Evolutionary conservation across 1,140 invertebrate genomes (phyloP), one percentile per base, ranked within the genome.

Genomic region (Psilanteris sp.): DNA sequence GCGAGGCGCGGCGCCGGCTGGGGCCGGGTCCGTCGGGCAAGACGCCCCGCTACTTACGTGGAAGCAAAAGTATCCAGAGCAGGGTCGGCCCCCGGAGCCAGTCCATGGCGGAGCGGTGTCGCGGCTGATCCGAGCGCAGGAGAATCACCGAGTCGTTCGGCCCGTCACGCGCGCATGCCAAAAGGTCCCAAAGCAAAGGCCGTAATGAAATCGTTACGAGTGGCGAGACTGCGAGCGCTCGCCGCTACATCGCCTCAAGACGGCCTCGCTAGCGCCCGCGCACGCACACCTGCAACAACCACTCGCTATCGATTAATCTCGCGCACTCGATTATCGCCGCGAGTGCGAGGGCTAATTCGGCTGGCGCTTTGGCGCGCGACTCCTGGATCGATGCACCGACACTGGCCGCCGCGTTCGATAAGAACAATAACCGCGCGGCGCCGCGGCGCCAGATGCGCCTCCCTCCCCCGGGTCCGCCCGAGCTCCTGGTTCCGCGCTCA

Each of bases 351-450:
- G 61, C 54, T 67, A 67, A 67, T 66, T 74, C 61, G 44, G 44
- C 9, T 37, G 36, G 50, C 64, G 41, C 41, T 64, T 64, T 59
- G 61, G 43, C 37, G 22, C 54, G 50, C 59, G 61, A 50, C 52
- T 66, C 59, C 37, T 52, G 71, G 71, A 74, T 74, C 71, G 61
- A 74, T 74, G 52, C 61, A 57, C 61, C 44, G 43, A 57, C 70
- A 73, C 70, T 66, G 59, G 59, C 52, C 71, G 44, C 71, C 52
- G 46, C 59, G 61, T 57, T 62, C 46, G 20, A 27, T 44, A 46
- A 46, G 39, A 55, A 46, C 13, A 32, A 32, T 15, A 37, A 41
- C 48, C 46, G 55, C 13, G 52, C 54, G 48, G 43, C 46, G 67
- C 55, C 43, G 44, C 57, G 55, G 26, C 5, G 22, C 20, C 16